Evolutionary conservation across 2,797 vertebrate genomes (phyloP), one percentile per base, ranked within the genome.

Genomic region (Neosilurus mollespiculum): DNA sequence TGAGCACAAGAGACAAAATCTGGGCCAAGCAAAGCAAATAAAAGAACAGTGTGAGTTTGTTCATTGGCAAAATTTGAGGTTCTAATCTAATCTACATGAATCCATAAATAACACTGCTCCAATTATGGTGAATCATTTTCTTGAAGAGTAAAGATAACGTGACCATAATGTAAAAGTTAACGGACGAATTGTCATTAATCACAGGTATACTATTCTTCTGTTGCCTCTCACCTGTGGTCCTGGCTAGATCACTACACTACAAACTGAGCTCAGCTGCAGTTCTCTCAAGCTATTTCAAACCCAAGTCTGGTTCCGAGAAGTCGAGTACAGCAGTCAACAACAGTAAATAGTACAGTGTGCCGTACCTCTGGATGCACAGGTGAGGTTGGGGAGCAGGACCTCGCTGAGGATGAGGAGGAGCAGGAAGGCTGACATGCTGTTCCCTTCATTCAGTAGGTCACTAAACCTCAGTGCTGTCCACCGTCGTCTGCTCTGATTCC

Each of bases 351-450:
- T 1, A 62, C n/a, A 24, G 8, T 65, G 56, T 59, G 72, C 81
- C 54, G 54, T 89, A 89, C 88, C 88, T 89, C 53, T 76, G 75
- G 65, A 77, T 73, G 81, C 54, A 22, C 53, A 87, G 73, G 51
- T 86, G 62, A 83, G 43, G 76, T 65, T 80, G 64, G 84, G 49
- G 59, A 86, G 58, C 69, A 88, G 62, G 67, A 85, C 70, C 79
- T 84, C 66, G 11, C 59, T 61, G 79, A 85, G 73, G 79, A 87
- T 84, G 81, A 85, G 49, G 43, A 87, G 34, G 72, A 70, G 34
- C 58, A 87, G 66, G 49, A 83, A 83, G 69, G 22, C 54, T 77
- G 24, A 78, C 88, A 89, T 89, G 81, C 69, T 84, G 83, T 81
- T 61, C 73, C 54, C 71, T 83, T 86, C 15, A 51, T 43, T 81